Evolutionary conservation across 1,140 invertebrate species (phyloP), one percentile per base, ranked within the genome.

Genomic region (Macrosteles quadrilineatus): DNA sequence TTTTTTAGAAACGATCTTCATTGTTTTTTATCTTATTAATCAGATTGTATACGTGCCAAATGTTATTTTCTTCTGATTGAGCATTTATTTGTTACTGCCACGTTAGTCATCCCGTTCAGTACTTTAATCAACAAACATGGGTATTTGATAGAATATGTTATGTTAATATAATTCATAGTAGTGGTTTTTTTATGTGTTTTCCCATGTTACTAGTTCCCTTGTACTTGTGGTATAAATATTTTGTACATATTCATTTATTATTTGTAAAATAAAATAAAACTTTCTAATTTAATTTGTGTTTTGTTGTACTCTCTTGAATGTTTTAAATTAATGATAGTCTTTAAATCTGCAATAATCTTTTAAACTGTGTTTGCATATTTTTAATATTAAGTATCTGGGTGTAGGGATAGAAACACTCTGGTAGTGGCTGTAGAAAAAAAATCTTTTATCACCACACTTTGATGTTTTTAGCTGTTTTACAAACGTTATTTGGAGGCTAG

Each of bases 191-290:
- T 9, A 50, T 4, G 17, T n/a, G 17, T 23, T 50, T 21, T 14
- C 55, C 55, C n/a, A 25, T 29, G 25, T 27, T 29, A 27, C 21
- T 59, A 59, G 55, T 59, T 59, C 27, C n/a, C 23, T 27, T 23
- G 23, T 29, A 11, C 23, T 59, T 59, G 55, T 59, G 55, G 55
- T 59, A 59, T 59, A n/a, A n/a, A 59, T 59, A 21, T 59, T 59
- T 14, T 59, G 23, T 14, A 59, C 23, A 59, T 19, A 23, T 59
- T 27, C 21, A 59, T 59, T 59, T 59, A 59, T 59, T 59, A 59
- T 59, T 59, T 59, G 55, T 59, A 59, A 27, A 59, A 59, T 27
- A 27, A 59, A 29, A 6, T 27, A 59, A 29, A 59, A 27, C 55
- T 59, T 59, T 59, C 55, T 59, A 59, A 59, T 25, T 59, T 59